phyloP scores from a whole-genome alignment of 2,888 invertebrate species.

The Lathronympha strigana region DNA sequence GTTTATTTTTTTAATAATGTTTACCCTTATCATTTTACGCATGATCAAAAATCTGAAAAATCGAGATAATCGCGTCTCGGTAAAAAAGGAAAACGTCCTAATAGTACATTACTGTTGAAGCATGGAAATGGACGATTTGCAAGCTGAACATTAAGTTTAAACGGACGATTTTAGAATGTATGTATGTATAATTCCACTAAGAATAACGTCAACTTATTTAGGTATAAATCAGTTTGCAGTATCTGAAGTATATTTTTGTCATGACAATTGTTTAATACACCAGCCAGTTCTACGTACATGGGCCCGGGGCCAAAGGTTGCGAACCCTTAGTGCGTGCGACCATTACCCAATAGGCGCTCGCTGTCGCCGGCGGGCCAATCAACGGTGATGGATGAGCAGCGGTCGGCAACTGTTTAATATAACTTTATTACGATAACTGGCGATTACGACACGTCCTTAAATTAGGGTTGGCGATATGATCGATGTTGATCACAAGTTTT shows the following conservation, averaged over 20 bases:
- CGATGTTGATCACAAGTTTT: background rate
- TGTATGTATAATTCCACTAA: too few relatives aligned
- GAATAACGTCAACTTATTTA: too few relatives aligned
- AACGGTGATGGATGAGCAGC: conserved; percentile 53
- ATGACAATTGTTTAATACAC: background rate
- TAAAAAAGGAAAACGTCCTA: too few relatives aligned
- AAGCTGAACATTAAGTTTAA: too few relatives aligned
- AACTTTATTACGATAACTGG: conserved; percentile 42
- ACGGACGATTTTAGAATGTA: too few relatives aligned
- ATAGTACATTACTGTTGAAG: too few relatives aligned
- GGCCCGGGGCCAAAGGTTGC: conserved; percentile 30
- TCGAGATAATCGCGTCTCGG: too few relatives aligned
- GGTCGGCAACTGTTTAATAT: conserved; percentile 45
- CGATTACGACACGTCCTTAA: conserved; percentile 40
- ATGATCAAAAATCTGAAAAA: too few relatives aligned
- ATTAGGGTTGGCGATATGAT: conserved; percentile 30
- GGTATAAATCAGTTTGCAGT: too few relatives aligned
- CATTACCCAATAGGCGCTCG: conserved; percentile 53
- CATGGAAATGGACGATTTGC: too few relatives aligned
- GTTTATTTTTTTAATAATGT: too few relatives aligned
- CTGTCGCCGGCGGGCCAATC: conserved; percentile 47
- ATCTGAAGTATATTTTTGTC: background rate
- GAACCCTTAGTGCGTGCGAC: conserved; percentile 35
- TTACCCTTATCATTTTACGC: too few relatives aligned
- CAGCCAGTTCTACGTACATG: background rate